Conservation (phyloP, 2,113 vertebrate genomes). For the Cololabis saira region DNA sequence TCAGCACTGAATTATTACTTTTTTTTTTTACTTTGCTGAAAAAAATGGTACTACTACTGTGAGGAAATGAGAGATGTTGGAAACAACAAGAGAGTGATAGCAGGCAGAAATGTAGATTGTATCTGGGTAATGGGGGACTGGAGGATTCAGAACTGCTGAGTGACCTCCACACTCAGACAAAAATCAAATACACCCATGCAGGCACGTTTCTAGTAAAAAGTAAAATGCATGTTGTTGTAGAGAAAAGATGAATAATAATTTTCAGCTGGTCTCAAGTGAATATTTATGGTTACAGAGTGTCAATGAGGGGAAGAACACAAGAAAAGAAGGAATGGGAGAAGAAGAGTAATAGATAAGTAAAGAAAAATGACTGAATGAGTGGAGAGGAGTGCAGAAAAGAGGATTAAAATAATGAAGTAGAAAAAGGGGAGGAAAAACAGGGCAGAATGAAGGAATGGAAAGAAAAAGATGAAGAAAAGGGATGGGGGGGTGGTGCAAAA, state of each 20-base stretch:
- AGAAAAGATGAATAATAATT: no score
- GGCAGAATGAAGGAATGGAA: not conserved
- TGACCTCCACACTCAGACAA: slow-evolving; percentile 49
- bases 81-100: slow-evolving; percentile 13
- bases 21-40: slow-evolving; percentile 62
- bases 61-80: slow-evolving; percentile 63
- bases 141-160: slow-evolving; percentile 59
- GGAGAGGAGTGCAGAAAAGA: not conserved
- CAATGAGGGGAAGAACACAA: no score
- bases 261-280: no score
- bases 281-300: no score
- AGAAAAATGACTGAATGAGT: not conserved
- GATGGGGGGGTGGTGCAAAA: not conserved
- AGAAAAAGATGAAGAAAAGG: not conserved
- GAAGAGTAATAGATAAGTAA: not conserved
- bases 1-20: slow-evolving; percentile 58
- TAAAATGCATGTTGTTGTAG: no score
- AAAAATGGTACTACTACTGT: slow-evolving; percentile 63
- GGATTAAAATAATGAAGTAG: not conserved
- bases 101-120: slow-evolving; percentile 27
- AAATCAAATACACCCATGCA: slow-evolving; percentile 34
- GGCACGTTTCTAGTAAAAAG: no score
- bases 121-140: slow-evolving; percentile 56
- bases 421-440: not conserved
- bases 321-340: not conserved